Base-by-base conservation (phyloP, 2,113 vertebrate genomes). In the Neogale vison region DNA sequence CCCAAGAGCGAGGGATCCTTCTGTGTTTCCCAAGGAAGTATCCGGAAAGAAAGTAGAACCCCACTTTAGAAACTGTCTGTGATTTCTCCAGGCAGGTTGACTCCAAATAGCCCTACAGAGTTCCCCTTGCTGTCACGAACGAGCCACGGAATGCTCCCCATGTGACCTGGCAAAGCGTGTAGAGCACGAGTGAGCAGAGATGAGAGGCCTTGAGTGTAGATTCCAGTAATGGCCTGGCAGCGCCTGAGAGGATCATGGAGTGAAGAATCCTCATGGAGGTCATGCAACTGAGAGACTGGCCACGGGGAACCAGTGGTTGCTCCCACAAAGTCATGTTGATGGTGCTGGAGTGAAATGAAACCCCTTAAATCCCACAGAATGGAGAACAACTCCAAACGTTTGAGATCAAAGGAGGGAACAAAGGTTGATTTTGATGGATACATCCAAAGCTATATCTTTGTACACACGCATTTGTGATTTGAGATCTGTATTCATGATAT, bases 291-390 rank as follows among this genome's bases (percentile, higher is more conserved):
- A 52, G 42, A 65, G 57, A 23, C 2, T 24, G n/a, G 24, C n/a
- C 11, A 1, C 1, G n/a, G 76, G 69, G 7, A 50, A 39, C 23
- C 23, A 7, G 2, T 6, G 6, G 12, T 63, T 50, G 1, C 29
- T 77, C 26, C 71, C 2, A 2, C n/a, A 26, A 34, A 77, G 71
- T 77, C 71, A 77, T 14, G 21, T 13, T 29, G 57, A 65, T 3
- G 0, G 36, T 4, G 10, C 4, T 21, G 14, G 59, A 17, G 23
- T 61, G 42, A 45, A 45, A 84, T 1, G 9, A 63, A 77, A 34
- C 45, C 45, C 10, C n/a, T 31, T 18, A 80, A 17, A 26, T 12
- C 20, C 42, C 52, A 50, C 24, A 36, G 67, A 31, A 57, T 57
- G 21, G n/a, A 57, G n/a, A 39, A 36, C n/a, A 57, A 57, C 50